A percentile compares a stretch with the other conserved stretches of the same genome.
Conservation (phyloP, 2,888 invertebrate genomes). For the Rhyacophila evoluta region DNA sequence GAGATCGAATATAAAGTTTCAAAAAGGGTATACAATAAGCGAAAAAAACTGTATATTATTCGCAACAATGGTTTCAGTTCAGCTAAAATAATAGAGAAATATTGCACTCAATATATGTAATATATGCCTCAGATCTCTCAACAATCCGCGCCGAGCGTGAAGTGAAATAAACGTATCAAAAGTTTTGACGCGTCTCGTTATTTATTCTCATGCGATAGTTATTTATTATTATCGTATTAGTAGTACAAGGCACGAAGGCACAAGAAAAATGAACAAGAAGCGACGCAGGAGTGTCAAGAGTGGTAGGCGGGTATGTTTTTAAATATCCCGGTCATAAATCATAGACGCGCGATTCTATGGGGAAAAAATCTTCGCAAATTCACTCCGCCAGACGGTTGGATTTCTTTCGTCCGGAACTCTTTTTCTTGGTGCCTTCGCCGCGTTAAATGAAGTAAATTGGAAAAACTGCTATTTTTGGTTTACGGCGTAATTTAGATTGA, state of each 20-base stretch:
- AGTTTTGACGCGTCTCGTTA: background rate
- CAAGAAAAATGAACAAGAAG: background rate
- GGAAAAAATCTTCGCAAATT: background rate
- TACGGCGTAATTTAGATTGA: background rate
- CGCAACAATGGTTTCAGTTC: no score
- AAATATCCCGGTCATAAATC: constrained; percentile 3
- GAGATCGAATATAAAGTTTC: no score
- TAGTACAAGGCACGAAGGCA: background rate
- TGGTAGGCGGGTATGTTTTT: background rate
- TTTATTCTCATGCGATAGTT: background rate
- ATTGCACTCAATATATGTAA: no score
- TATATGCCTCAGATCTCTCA: no score
- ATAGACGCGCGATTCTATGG: background rate
- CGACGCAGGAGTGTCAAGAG: background rate
- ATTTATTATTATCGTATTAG: constrained; percentile 3
- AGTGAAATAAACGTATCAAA: background rate
- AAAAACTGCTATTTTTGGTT: background rate
- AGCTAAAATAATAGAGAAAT: no score
- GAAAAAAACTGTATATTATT: no score
- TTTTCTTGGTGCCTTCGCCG: background rate
- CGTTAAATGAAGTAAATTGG: background rate
- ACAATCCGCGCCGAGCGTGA: no score
- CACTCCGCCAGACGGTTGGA: background rate
- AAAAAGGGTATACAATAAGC: no score
- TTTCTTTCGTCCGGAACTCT: background rate